phyloP scores from a whole-genome alignment of 2,888 invertebrate genomes.

The Epirrhoe tristata region DNA sequence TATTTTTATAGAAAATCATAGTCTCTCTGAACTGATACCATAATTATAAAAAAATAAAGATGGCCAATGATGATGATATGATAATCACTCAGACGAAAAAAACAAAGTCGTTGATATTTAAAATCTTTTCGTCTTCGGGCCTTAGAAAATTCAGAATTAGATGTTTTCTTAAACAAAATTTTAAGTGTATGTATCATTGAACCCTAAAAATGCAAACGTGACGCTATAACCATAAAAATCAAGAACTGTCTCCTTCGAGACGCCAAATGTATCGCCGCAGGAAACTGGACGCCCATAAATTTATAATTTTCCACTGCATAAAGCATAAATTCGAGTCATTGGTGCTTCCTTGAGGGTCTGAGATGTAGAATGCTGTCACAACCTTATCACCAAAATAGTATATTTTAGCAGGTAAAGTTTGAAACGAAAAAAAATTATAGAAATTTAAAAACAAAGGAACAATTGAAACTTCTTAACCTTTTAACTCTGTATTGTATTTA shows the following conservation, averaged over 20 bases:
- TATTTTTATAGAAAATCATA: too few species aligned
- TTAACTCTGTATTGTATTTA: too few species aligned
- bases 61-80: too few species aligned
- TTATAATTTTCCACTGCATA: conserved; percentile 85
- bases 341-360: conserved; percentile 68
- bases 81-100: too few species aligned
- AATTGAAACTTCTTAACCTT: too few species aligned
- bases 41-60: too few species aligned
- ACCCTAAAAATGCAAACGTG: conserved; percentile 59
- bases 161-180: not conserved
- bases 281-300: conserved; percentile 82
- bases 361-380: conserved; percentile 28
- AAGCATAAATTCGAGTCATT: conserved; percentile 84
- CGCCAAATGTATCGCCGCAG: conserved; percentile 67
- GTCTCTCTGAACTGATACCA: too few species aligned
- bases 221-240: conserved; percentile 77
- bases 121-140: too few species aligned
- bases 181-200: conserved; percentile 21
- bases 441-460: not conserved
- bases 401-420: not conserved
- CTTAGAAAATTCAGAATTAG: too few species aligned
- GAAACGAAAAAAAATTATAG: not conserved
- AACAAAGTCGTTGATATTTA: too few species aligned
- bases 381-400: conserved; percentile 11
- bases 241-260: conserved; percentile 61